Evolutionary conservation across 53 echinoderm and acorn worm species (phyloP), one percentile per base, ranked within the genome.

Genomic region (Mesocentrotus franciscanus): DNA sequence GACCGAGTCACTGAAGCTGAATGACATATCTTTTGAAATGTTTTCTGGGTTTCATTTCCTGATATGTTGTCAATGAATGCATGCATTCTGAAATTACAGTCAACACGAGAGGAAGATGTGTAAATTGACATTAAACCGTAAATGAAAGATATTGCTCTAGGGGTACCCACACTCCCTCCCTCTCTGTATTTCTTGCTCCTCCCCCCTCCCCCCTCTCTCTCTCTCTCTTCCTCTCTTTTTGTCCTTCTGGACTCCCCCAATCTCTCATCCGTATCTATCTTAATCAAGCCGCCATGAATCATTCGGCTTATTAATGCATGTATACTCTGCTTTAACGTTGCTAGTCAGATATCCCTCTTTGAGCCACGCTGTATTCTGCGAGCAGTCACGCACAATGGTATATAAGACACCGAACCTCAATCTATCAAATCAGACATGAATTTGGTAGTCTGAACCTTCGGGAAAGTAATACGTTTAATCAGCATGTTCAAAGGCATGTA

Each of bases 401-500:
- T 42, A 22, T 36, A 36, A 32, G 9, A 10, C 1, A n/a, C 17
- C 81, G 18, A 33, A 20, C 58, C 11, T 9, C 56, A 58, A 87
- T 87, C 87, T 27, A 87, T 87, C 87, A 87, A 24, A 57, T 59
- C 58, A 20, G 87, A 87, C 34, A 59, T 29, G 57, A 87, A 59
- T 58, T 14, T 10, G 10, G 6, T 10, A 13, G 56, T 56, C 29
- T 56, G 58, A 87, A 87, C 57, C 58, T 59, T 27, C 58, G 22
- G n/a, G 58, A 87, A 57, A 29, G 57, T 56, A 27, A 56, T 27
- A 58, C n/a, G 27, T 56, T 57, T 58, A 87, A 87, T 87, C 56
- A 87, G 56, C 27, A 87, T 87, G 87, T 87, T 58, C 56, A 35
- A 58, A 87, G 58, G 57, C 87, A 87, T 87, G 84, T 84, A 42